phyloP scores from a whole-genome alignment of 2,797 vertebrate genomes.

The Hoplostethus mediterraneus region DNA sequence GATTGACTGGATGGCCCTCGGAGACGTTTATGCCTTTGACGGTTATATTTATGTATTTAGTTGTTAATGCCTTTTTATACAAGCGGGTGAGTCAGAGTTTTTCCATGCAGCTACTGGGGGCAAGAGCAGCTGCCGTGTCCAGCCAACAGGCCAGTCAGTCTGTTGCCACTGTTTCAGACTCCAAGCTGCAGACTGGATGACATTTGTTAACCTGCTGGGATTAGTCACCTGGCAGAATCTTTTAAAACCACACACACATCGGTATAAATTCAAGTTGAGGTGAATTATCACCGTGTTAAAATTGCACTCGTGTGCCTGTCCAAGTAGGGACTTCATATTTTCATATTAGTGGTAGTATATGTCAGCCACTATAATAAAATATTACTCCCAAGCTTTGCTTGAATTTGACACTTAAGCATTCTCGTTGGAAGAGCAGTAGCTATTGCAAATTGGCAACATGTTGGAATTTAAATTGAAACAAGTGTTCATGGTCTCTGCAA shows the following conservation, averaged over 20 bases:
- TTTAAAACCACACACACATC: constrained; percentile 53
- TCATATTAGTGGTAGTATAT: constrained; percentile 49
- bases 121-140: constrained; percentile 63
- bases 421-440: constrained; percentile 15
- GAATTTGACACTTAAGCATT: constrained; percentile 49
- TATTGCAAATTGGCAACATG: constrained; percentile 26
- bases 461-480: constrained; percentile 27
- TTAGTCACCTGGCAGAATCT: constrained; percentile 67
- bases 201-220: constrained; percentile 76
- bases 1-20: constrained; percentile 58
- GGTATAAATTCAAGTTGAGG: constrained; percentile 53
- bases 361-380: constrained; percentile 58
- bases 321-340: constrained; percentile 46
- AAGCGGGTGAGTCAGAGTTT: constrained; percentile 79
- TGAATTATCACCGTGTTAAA: constrained; percentile 63
- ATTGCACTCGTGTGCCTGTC: constrained; percentile 35
- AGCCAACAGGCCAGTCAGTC: constrained; percentile 56
- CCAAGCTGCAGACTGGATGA: constrained; percentile 61
- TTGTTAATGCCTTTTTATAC: constrained; percentile 74
- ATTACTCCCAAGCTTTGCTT: constrained; percentile 38
- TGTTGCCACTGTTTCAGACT: constrained; percentile 65
- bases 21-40: constrained; percentile 68
- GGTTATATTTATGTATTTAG: constrained; percentile 78
- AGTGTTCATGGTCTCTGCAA: constrained; percentile 32
- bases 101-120: constrained; percentile 78